phyloP scores from a whole-genome alignment of 1,140 invertebrate species.

The Drosophila novamexicana region DNA sequence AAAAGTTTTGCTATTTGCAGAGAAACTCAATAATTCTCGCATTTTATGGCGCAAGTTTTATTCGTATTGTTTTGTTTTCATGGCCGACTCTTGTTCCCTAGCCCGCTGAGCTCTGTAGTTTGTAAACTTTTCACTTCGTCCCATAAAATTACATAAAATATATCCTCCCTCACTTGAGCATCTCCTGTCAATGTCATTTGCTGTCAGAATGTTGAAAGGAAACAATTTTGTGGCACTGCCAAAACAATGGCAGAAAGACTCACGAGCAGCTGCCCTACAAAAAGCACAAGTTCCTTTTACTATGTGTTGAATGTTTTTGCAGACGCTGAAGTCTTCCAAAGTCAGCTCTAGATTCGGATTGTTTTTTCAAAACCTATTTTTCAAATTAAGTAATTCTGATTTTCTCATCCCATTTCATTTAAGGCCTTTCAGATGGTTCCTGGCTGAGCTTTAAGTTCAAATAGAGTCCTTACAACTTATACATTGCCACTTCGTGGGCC shows the following conservation, averaged over 20 bases:
- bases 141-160: constrained; percentile 53
- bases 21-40: constrained; percentile 46
- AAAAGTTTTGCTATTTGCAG: constrained; percentile 44
- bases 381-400: too few relatives aligned
- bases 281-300: not conserved
- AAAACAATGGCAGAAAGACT: not conserved
- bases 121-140: constrained; percentile 36
- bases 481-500: not conserved
- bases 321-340: not conserved
- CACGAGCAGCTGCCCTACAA: not conserved
- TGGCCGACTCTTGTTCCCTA: too few relatives aligned
- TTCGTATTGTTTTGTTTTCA: constrained; percentile 38
- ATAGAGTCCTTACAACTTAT: too few relatives aligned
- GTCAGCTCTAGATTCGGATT: not conserved
- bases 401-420: not conserved
- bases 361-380: too few relatives aligned
- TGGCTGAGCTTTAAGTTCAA: too few relatives aligned
- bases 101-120: constrained; percentile 1
- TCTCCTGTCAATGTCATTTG: constrained; percentile 21
- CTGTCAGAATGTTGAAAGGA: constrained; percentile 31
- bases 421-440: too few relatives aligned
- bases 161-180: constrained; percentile 9
- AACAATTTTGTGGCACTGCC: constrained; percentile 25
- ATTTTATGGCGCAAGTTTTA: constrained; percentile 47
- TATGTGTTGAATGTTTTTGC: not conserved